A percentile compares a stretch with the other conserved stretches of the same genome.
phyloP scores from a whole-genome alignment of 2,888 invertebrate species.

The Lydus trimaculatus region DNA sequence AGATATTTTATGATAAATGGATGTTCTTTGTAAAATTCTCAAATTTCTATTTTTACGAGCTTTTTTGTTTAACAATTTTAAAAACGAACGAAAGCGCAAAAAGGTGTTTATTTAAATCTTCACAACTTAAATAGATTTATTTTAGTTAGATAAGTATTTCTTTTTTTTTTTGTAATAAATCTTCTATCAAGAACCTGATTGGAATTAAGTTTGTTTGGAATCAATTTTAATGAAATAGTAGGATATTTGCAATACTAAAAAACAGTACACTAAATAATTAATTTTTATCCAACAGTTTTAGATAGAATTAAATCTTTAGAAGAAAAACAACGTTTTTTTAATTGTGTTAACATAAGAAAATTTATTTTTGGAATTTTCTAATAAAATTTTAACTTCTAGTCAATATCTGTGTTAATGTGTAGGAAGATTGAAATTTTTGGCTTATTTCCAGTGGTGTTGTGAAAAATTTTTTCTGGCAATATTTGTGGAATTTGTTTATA shows the following conservation, averaged over 20 bases:
- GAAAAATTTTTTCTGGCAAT: background rate
- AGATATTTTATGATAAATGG: background rate
- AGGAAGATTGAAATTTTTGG: conserved; percentile 23
- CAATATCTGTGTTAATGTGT: conserved; percentile 20
- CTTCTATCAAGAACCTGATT: background rate
- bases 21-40: background rate
- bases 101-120: background rate
- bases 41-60: conserved; percentile 2
- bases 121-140: background rate
- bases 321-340: too few species aligned
- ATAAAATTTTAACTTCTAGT: conserved; percentile 27
- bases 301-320: too few species aligned
- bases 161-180: background rate
- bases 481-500: conserved; percentile 12
- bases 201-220: background rate
- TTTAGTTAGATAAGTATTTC: background rate
- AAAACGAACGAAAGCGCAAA: background rate
- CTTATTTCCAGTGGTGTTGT: conserved; percentile 18
- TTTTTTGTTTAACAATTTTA: background rate
- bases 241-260: background rate
- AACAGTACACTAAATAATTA: background rate
- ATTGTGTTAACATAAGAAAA: conserved; percentile 9
- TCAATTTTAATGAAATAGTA: background rate
- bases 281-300: background rate
- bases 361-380: conserved; percentile 27